Base-by-base conservation (phyloP, 53 echinoderm and acorn worm species). In the Glandiceps talaboti region DNA sequence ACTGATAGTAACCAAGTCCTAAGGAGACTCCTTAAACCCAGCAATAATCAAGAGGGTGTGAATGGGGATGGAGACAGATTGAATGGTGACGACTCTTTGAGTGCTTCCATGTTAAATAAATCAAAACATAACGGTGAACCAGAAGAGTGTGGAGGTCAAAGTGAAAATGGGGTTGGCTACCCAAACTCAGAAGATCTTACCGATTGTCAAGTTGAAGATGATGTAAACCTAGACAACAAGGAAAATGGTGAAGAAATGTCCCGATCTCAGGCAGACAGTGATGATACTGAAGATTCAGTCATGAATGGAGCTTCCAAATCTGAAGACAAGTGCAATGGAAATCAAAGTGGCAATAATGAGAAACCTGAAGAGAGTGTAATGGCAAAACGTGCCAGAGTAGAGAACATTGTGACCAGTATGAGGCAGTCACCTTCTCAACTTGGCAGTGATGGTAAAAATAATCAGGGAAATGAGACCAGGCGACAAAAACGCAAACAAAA, bases 361-460 rank as follows among this genome's bases (percentile, higher is more conserved):
- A 77, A 78, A 82, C 80, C 80, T 31, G 76, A 75, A 85, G 90
- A 92, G 30, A 91, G 91, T 74, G 85, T 89, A 28, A 87, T 90
- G 79, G 97, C 97, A 25, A 97, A 97, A 81, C 86, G 91, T 31
- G 97, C 97, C 14, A 85, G 97, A 33, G 97, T 97, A 10, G 97
- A 97, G 74, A 97, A 97, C 86, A 93, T 97, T 79, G 90, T 97
- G 83, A 93, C 91, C 73, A 91, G 90, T 33, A 97, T 97, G 97
- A 88, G 91, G 77, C 86, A 91, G 30, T 91, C 91, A 1, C 64
- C 64, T 20, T 79, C 85, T 80, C 27, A 82, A 77, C 27, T 79
- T 80, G 27, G 77, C 88, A 29, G 84, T 81, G 76, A 86, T 84
- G 76, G 84, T 76, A 77, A 81, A 82, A 76, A 76, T 28, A 29